phyloP scores from a whole-genome alignment of 2,113 vertebrate species.

The Crotalus tigris region DNA sequence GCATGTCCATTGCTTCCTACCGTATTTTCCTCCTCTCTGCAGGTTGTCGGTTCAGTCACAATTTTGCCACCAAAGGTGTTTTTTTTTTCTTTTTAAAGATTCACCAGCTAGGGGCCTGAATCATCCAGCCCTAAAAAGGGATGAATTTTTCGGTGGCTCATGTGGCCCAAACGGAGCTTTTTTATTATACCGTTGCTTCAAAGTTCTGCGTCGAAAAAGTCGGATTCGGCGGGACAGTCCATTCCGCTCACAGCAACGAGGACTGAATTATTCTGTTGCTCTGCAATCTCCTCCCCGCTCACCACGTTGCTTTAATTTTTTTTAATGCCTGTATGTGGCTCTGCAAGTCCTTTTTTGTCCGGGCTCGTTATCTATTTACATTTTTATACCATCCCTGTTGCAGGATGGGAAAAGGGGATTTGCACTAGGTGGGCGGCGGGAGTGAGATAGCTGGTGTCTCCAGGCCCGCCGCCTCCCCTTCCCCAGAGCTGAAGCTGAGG shows the following conservation, averaged over 20 bases:
- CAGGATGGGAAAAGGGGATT: background rate
- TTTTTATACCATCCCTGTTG: background rate
- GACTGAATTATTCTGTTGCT: background rate
- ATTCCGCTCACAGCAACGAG: background rate
- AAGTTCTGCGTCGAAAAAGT: background rate
- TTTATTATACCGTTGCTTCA: background rate
- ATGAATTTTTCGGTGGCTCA: background rate
- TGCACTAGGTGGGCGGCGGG: background rate
- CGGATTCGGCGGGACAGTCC: background rate
- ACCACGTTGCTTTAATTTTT: background rate
- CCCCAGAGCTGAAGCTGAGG: background rate
- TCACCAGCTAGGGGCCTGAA: too few relatives aligned
- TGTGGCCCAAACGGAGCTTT: background rate
- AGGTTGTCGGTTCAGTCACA: background rate
- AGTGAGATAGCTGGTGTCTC: background rate
- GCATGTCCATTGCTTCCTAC: background rate
- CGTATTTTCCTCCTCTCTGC: background rate
- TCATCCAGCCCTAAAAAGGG: background rate
- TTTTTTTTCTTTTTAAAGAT: background rate
- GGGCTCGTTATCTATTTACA: background rate
- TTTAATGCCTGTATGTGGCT: background rate
- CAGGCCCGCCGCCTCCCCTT: background rate
- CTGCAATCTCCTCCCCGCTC: background rate
- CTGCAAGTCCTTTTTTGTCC: background rate
- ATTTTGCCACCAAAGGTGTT: background rate